These are phyloP conservation scores for Sarcophilus harrisii DNA, from an alignment of 2,797 vertebrate genomes.

Conservation along the genomic window DNA sequence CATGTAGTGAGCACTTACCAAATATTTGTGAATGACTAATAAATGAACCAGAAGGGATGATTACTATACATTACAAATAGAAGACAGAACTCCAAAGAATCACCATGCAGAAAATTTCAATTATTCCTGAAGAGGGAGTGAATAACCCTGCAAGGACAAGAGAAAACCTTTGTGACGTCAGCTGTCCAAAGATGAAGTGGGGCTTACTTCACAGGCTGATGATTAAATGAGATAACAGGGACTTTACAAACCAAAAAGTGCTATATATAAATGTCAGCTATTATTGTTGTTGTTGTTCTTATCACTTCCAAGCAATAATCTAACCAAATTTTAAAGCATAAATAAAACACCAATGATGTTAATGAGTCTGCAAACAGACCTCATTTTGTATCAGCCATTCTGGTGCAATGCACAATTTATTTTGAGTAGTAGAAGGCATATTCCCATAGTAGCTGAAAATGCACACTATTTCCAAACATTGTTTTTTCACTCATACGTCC, in stretches of 20 bases:
- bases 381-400: not conserved
- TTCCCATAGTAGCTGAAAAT: not conserved
- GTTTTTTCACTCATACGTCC: not conserved
- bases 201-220: not conserved
- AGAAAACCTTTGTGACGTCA: not conserved
- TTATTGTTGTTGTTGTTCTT: not conserved
- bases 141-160: not conserved
- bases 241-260: not conserved
- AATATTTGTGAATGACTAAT: not conserved
- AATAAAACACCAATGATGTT: not conserved
- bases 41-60: not conserved
- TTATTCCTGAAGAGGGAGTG: not conserved
- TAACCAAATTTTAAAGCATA: not conserved
- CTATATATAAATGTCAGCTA: not conserved
- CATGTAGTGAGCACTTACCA: not conserved
- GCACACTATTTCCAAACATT: not conserved
- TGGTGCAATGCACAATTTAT: not conserved
- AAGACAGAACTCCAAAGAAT: not conserved
- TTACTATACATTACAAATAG: not conserved
- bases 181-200: not conserved
- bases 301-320: not conserved
- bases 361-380: not conserved
- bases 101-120: not conserved
- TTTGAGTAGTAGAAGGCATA: not conserved
- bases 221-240: not conserved